Conservation (phyloP, 1,140 invertebrate genomes). For the Daktulosphaira vitifoliae region DNA sequence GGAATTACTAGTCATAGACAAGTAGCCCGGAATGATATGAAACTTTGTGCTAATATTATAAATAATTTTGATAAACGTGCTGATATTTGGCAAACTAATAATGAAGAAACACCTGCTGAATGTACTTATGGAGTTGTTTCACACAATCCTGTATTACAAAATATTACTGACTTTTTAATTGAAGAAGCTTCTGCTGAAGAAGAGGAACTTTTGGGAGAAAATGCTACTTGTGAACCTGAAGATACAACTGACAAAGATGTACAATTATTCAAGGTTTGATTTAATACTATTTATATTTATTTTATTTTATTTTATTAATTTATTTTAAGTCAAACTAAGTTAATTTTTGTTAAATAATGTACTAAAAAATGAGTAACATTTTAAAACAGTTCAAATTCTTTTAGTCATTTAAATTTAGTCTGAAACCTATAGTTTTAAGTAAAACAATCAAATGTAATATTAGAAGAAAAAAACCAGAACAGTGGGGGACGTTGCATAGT, state of each 20-base stretch:
- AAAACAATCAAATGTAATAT: no score
- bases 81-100: conserved; percentile 58
- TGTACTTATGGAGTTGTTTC: conserved; percentile 53
- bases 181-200: conserved; percentile 98
- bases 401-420: no score
- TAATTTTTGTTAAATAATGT: no score
- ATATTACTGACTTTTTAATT: conserved; percentile 96
- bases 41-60: conserved; percentile 88
- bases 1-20: conserved; percentile 86
- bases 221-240: conserved; percentile 60
- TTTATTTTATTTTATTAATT: no score
- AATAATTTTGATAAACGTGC: conserved; percentile 82
- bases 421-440: no score
- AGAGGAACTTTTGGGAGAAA: conserved; percentile 82
- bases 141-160: conserved; percentile 90
- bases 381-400: no score
- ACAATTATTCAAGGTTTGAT: conserved; percentile 59
- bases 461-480: no score
- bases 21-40: conserved; percentile 85
- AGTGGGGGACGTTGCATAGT: no score
- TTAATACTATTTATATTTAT: conserved; percentile 38
- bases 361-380: no score
- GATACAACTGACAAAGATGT: conserved; percentile 50
- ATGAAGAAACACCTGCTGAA: conserved; percentile 34
- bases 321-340: no score